Evolutionary conservation across 2,888 invertebrate species (phyloP).

Genomic region (Carabus problematicus): DNA sequence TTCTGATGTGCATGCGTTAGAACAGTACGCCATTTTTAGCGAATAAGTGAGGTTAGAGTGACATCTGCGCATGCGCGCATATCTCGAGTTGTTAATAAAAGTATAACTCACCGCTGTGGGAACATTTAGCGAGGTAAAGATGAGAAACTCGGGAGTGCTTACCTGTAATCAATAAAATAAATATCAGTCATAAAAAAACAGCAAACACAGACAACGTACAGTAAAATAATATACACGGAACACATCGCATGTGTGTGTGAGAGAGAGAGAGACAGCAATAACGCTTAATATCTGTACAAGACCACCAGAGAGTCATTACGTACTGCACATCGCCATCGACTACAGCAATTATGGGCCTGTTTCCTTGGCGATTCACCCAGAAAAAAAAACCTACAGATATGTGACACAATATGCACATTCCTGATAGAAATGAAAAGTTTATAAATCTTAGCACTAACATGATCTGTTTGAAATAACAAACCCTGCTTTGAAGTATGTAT

Average conservation of each 20-base stretch:
- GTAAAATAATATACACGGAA: slow-evolving; percentile 2
- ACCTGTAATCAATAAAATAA: slow-evolving; percentile 41
- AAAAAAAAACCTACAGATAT: slow-evolving; percentile 32
- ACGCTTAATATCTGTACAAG: slow-evolving; percentile 38
- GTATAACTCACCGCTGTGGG: slow-evolving; percentile 25
- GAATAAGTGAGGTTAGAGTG: no score
- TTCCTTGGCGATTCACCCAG: not conserved
- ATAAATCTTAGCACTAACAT: no score
- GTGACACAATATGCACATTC: slow-evolving; percentile 32
- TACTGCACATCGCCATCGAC: slow-evolving; percentile 13
- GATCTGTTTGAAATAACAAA: no score
- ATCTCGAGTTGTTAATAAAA: not conserved
- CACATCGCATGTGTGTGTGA: not conserved
- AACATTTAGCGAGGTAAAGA: not conserved
- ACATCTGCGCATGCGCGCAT: no score
- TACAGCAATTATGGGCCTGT: slow-evolving; percentile 28
- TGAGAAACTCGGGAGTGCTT: slow-evolving; percentile 9
- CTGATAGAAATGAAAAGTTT: slow-evolving; percentile 25
- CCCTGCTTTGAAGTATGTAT: no score
- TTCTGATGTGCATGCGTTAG: no score
- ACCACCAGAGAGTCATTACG: slow-evolving; percentile 34
- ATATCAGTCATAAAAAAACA: slow-evolving; percentile 33
- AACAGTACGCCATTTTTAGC: no score
- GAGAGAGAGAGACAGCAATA: slow-evolving; percentile 27
- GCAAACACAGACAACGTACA: slow-evolving; percentile 9